Evolutionary conservation across 2,113 vertebrate genomes (phyloP), one percentile per base, ranked within the genome.

Genomic region (Chionodraco myersi): DNA sequence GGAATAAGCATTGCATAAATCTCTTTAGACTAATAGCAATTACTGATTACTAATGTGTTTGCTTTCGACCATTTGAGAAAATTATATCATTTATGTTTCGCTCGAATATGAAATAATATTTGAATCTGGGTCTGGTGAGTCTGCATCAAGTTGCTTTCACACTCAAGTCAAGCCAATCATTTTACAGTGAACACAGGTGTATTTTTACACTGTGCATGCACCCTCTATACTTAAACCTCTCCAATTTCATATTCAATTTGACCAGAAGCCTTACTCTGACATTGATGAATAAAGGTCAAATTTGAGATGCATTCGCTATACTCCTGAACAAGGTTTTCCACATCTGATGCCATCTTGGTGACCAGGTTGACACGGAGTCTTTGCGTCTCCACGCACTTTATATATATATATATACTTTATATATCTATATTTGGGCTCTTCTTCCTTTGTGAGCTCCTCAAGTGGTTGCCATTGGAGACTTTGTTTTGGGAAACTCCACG

Each of bases 401-500:
- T 18, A 59, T 30, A n/a, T n/a, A n/a, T n/a, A n/a, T n/a, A 21
- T 21, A 21, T 21, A 21, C 21, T 21, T 21, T 21, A 21, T 21
- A 21, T 85, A 45, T 86, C 82, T 88, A 85, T 86, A 85, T 86
- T 88, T 85, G 85, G 85, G 77, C 66, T 13, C 44, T 51, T 74
- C n/a, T 13, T 84, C 71, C 85, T 70, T 62, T 69, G 62, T 54
- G 61, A 54, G 71, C 80, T 76, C 68, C 81, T 80, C 71, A 71
- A 86, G 85, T 81, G 89, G 85, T 88, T 89, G 82, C 87, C 80
- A 79, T 73, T 80, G 84, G 90, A 93, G 79, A 85, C 85, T 75
- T 79, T 92, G 91, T 94, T 92, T 92, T 82, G 79, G 88, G 88
- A 88, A 90, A 82, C 82, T 91, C 86, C 80, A 45, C 72, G 84